Evolutionary conservation across 2,888 invertebrate species (phyloP).

Genomic region (Apantesis nais): DNA sequence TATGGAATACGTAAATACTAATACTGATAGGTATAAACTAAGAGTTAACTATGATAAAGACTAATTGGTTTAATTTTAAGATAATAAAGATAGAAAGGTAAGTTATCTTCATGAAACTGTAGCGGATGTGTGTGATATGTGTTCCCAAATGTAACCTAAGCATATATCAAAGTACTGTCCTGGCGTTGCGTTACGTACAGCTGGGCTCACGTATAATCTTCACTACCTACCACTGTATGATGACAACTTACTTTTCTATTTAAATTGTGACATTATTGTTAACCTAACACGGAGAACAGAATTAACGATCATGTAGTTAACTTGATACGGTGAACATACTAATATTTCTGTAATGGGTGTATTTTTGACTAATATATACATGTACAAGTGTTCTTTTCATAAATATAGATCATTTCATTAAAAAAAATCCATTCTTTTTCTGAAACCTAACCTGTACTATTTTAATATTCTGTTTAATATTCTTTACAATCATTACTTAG

Average conservation of each 20-base stretch:
- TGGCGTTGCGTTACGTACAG: not conserved
- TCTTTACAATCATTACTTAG: constrained; percentile 29
- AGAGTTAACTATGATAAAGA: not conserved
- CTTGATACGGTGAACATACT: constrained; percentile 27
- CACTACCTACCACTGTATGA: not conserved
- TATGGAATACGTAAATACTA: constrained; percentile 38
- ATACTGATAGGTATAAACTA: constrained; percentile 25
- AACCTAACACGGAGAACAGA: constrained; percentile 38
- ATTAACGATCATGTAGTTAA: constrained; percentile 5
- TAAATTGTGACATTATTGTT: constrained; percentile 6
- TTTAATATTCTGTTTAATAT: constrained; percentile 30
- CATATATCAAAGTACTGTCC: not conserved
- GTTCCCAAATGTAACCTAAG: not conserved
- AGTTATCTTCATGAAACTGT: not conserved
- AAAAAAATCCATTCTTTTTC: constrained; percentile 27
- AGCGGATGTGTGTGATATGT: not conserved
- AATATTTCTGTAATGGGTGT: constrained; percentile 70
- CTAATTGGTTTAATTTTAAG: not conserved
- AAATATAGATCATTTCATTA: constrained; percentile 36
- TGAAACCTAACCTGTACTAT: constrained; percentile 36
- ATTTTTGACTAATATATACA: constrained; percentile 71
- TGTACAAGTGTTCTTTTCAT: constrained; percentile 10
- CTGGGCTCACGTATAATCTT: not conserved
- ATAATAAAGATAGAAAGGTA: not conserved
- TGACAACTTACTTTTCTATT: not conserved